Percentiles rank a stretch among this genome's conserved stretches.
These are phyloP conservation scores for Trichopoda pennipes DNA, from an alignment of 2,888 invertebrate genomes.

Conservation along the genomic window DNA sequence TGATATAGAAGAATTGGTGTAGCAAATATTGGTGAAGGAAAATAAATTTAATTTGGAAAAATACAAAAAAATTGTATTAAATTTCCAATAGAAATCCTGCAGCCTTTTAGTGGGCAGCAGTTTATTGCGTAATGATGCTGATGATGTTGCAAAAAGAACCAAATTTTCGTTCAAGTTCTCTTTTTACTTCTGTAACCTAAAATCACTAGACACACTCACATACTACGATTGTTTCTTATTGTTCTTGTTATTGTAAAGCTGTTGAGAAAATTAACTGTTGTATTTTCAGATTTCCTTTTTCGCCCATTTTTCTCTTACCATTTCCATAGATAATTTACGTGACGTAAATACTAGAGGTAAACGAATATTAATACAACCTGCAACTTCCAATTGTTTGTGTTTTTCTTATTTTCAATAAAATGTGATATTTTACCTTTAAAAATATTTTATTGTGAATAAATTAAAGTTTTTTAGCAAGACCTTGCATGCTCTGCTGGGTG, in stretches of 20 bases:
- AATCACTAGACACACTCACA: conserved; percentile 6
- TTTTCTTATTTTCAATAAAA: conserved; percentile 18
- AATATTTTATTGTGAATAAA: conserved; percentile 9
- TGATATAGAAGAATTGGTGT: background rate
- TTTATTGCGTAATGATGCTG: conserved; percentile 9
- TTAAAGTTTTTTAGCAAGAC: background rate
- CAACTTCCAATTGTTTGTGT: conserved; percentile 13
- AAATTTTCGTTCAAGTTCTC: conserved; percentile 23
- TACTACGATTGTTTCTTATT: too few relatives aligned
- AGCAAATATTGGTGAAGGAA: background rate
- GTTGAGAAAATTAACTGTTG: background rate
- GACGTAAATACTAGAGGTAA: conserved; percentile 52
- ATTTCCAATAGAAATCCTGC: conserved; percentile 19
- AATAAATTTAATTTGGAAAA: conserved; percentile 6
- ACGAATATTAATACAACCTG: conserved; percentile 20
- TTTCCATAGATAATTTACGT: conserved; percentile 43
- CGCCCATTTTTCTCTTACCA: background rate
- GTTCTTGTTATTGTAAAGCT: background rate
- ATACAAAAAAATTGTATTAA: conserved; percentile 11
- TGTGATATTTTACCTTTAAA: conserved; percentile 6
- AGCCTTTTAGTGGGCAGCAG: background rate
- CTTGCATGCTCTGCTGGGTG: background rate
- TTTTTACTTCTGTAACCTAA: background rate
- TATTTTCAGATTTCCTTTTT: background rate
- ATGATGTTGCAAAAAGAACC: conserved; percentile 44